Base-by-base conservation (phyloP, 2,113 vertebrate species). In the Phainopepla nitens region DNA sequence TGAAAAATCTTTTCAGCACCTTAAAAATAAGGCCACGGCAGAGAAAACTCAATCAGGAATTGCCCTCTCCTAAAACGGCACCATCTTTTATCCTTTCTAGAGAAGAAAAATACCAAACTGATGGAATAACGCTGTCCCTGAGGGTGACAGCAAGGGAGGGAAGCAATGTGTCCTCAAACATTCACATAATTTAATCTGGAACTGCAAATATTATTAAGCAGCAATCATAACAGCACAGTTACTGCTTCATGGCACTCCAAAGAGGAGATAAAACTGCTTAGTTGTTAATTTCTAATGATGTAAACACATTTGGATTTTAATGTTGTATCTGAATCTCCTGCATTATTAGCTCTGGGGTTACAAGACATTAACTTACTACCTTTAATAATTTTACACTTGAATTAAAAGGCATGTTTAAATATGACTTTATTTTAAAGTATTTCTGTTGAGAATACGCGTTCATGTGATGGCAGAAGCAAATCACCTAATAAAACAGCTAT, bases 171-270 rank as follows among this genome's bases (percentile, higher is more conserved):
- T 94, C 90, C 91, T 94, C 93, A 96, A 97, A 96, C 92, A 96
- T 86, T 76, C 93, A 95, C 60, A 82, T 88, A 94, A 96, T 85
- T 97, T 95, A 95, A 96, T 96, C 87, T 94, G 82, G 75, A 96
- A 95, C 90, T 96, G 94, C 87, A 96, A 97, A 96, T 95, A 96
- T 77, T 94, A 96, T 95, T 97, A 96, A 90, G 87, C 73, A 96
- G 78, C 87, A 94, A 94, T 94, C 92, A 94, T 88, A 96, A 96
- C 51, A 49, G 78, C n/a, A 93, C 41, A 75, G 83, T 93, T 96
- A 93, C 81, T 95, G 93, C 89, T 96, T 83, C 87, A 80, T 28
- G 71, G 85, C 94, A 94, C 85, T 91, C 92, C 23, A 53, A 93
- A 93, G 96, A 96, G 64, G 75, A 96, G 93, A 95, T 96, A 96